Conservation (phyloP, 1,140 invertebrate genomes). For the Orussus abietinus region DNA sequence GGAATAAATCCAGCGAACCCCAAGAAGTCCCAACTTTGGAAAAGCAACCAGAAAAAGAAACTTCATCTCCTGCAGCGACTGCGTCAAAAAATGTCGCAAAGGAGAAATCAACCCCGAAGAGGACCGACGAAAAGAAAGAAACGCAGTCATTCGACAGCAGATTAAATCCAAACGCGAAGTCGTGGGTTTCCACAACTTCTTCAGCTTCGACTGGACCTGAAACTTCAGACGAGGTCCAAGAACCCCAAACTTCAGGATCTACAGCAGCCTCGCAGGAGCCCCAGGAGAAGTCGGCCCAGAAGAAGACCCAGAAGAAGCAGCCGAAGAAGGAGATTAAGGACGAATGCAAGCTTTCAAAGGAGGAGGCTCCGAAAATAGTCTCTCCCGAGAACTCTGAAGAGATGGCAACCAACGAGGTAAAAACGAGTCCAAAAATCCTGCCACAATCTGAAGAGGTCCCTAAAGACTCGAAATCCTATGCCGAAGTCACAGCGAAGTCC, state of each 20-base stretch:
- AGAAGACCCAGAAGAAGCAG: slow-evolving; percentile 15
- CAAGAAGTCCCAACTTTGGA: slow-evolving; percentile 9
- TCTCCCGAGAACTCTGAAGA: no score
- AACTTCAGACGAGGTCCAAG: no score
- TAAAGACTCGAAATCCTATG: no score
- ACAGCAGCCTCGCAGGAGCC: background rate
- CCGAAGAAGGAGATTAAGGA: background rate
- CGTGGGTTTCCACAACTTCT: slow-evolving; percentile 22
- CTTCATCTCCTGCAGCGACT: slow-evolving; percentile 2
- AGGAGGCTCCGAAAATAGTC: no score
- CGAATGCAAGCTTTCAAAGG: no score
- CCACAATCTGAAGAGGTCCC: no score
- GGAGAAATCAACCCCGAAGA: slow-evolving; percentile 22
- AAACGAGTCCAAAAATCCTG: no score
- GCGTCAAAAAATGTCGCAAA: slow-evolving; percentile 9
- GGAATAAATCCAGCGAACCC: background rate
- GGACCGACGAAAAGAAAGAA: slow-evolving; percentile 24
- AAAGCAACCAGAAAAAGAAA: slow-evolving; percentile 1
- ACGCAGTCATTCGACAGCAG: slow-evolving; percentile 5
- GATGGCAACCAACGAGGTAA: no score
- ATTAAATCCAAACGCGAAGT: slow-evolving; percentile 23
- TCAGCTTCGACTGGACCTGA: background rate
- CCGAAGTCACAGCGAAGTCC: no score
- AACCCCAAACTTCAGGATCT: no score
- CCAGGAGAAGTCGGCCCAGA: no score